phyloP scores from a whole-genome alignment of 2,888 invertebrate species.

The Torymus texanus region DNA sequence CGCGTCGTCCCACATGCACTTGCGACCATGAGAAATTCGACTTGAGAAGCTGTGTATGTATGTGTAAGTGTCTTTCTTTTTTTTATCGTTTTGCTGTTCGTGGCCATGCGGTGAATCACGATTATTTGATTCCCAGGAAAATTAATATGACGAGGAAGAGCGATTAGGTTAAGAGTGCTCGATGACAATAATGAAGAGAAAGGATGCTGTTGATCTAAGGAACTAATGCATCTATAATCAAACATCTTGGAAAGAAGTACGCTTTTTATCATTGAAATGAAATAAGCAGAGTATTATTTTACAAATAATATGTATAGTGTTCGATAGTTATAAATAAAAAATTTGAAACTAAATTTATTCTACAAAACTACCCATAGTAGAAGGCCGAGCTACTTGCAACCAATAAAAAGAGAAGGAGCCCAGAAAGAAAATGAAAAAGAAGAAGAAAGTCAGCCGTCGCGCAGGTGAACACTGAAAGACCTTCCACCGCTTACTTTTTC shows the following conservation, averaged over 20 bases:
- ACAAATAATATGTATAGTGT: too few species aligned
- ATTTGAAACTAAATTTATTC: too few species aligned
- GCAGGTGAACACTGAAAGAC: constrained; percentile 4
- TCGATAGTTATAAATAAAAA: too few species aligned
- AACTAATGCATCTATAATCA: too few species aligned
- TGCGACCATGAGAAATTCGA: constrained; percentile 35
- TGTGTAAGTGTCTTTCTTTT: neutral
- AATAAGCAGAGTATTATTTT: too few species aligned
- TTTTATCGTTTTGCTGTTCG: neutral
- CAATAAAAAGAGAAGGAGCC: neutral
- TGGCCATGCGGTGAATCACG: constrained; percentile 25
- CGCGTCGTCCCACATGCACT: constrained; percentile 33
- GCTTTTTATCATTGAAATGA: too few species aligned
- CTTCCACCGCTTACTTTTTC: constrained; percentile 6
- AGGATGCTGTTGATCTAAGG: too few species aligned
- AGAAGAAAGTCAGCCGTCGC: neutral
- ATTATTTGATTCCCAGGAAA: constrained; percentile 51
- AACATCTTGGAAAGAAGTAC: too few species aligned
- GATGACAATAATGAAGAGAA: constrained; percentile 37
- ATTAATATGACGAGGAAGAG: constrained; percentile 43
- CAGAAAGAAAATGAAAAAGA: neutral
- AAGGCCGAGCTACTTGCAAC: too few species aligned
- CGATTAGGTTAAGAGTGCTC: neutral
- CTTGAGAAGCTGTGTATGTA: neutral
- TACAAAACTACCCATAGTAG: too few species aligned